Conservation (phyloP, 1,140 invertebrate species). For the Heliconius congener region DNA sequence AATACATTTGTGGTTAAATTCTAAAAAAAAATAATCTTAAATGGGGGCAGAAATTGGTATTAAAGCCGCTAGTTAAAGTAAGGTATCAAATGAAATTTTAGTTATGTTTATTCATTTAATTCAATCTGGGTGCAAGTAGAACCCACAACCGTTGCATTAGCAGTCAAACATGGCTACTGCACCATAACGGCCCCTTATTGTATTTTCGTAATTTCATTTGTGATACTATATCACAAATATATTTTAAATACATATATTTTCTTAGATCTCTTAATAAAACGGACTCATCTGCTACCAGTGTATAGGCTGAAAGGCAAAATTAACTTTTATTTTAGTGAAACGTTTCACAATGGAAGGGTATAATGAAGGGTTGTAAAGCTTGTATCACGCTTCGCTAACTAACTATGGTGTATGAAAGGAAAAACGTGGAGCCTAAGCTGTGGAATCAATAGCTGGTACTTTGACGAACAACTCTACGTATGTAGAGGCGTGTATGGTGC, state of each 20-base stretch:
- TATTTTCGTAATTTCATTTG: no score
- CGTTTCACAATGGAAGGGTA: constrained; percentile 9
- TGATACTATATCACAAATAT: no score
- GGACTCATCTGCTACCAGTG: not conserved
- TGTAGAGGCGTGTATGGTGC: not conserved
- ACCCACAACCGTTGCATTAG: no score
- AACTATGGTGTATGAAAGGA: constrained; percentile 5
- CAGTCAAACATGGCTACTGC: no score
- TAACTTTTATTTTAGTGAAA: constrained; percentile 13
- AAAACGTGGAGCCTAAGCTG: constrained; percentile 1
- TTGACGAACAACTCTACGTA: constrained; percentile 9
- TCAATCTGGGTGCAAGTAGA: no score
- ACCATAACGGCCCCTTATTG: no score
- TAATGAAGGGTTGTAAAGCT: constrained; percentile 12
- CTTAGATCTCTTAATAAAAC: not conserved
- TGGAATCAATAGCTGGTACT: constrained; percentile 13
- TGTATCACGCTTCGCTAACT: constrained; percentile 13
- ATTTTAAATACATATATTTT: not conserved
- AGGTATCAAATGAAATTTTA: no score
- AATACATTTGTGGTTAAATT: no score
- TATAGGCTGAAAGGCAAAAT: constrained; percentile 1
- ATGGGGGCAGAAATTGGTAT: no score
- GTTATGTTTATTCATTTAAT: no score
- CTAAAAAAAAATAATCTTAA: no score
- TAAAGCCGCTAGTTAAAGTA: no score